Conservation (phyloP, 2,113 vertebrate species). For the Tragelaphus scriptus region DNA sequence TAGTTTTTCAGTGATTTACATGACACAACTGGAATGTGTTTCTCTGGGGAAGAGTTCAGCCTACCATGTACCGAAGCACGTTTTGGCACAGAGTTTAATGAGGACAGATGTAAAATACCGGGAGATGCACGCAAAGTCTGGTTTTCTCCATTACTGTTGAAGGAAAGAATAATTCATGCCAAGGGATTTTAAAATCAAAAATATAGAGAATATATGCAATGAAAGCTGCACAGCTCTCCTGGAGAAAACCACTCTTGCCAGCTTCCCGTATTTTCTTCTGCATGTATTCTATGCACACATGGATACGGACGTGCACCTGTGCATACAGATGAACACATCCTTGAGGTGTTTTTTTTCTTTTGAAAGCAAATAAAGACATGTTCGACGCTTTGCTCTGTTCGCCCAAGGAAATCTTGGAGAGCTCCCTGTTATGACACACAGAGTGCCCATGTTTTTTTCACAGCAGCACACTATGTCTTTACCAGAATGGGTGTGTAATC, state of each 20-base stretch:
- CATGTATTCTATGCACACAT: fast-evolving
- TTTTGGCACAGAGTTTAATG: neutral
- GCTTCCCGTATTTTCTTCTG: neutral
- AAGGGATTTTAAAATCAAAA: neutral
- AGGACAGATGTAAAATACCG: neutral
- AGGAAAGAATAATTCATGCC: neutral
- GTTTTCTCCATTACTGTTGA: neutral
- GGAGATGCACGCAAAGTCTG: neutral
- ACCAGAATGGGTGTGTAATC: neutral
- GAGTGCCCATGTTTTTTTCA: neutral
- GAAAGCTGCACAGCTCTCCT: neutral
- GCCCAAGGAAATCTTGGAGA: neutral
- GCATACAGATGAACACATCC: no score
- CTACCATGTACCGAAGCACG: neutral
- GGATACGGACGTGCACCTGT: neutral
- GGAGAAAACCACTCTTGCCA: neutral
- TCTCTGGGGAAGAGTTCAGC: neutral
- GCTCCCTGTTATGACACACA: fast-evolving
- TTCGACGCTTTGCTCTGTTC: neutral
- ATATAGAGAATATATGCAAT: neutral
- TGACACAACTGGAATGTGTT: neutral
- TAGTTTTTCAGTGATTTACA: neutral
- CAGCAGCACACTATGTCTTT: neutral
- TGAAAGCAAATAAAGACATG: neutral
- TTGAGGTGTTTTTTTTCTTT: neutral